Conservation (phyloP, 2,113 vertebrate genomes). For the Charadrius vociferus region DNA sequence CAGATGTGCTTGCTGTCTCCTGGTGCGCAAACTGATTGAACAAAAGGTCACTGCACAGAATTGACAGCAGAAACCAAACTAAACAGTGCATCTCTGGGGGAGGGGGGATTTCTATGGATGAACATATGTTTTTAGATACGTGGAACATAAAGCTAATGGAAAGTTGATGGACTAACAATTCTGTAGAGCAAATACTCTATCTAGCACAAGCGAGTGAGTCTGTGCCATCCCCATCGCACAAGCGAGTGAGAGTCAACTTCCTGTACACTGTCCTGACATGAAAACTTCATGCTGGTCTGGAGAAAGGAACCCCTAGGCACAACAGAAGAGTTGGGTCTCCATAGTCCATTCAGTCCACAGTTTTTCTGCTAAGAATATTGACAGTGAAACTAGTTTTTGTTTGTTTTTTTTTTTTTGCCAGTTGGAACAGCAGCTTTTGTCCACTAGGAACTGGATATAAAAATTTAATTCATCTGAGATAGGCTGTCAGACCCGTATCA, state of each 20-base stretch:
- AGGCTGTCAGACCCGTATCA: background rate
- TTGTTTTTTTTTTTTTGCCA: background rate
- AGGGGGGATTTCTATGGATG: background rate
- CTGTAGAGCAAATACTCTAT: background rate
- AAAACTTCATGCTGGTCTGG: background rate
- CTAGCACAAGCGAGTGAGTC: background rate
- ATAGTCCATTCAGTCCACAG: background rate
- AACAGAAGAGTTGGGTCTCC: background rate
- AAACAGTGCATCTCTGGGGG: background rate
- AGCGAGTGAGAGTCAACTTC: background rate
- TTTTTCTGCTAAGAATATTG: background rate
- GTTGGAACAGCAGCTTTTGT: background rate
- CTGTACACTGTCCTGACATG: background rate
- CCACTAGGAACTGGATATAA: background rate
- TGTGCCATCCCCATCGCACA: too few species aligned
- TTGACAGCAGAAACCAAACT: background rate
- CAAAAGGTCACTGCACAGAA: background rate
- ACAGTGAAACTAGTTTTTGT: background rate
- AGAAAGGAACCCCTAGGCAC: background rate
- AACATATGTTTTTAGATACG: background rate
- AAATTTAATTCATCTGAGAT: background rate
- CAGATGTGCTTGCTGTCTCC: background rate
- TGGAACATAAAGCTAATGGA: background rate
- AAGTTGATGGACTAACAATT: background rate
- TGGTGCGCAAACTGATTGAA: background rate